Conservation (phyloP, 2,797 vertebrate genomes). For the Hippoglossus hippoglossus region DNA sequence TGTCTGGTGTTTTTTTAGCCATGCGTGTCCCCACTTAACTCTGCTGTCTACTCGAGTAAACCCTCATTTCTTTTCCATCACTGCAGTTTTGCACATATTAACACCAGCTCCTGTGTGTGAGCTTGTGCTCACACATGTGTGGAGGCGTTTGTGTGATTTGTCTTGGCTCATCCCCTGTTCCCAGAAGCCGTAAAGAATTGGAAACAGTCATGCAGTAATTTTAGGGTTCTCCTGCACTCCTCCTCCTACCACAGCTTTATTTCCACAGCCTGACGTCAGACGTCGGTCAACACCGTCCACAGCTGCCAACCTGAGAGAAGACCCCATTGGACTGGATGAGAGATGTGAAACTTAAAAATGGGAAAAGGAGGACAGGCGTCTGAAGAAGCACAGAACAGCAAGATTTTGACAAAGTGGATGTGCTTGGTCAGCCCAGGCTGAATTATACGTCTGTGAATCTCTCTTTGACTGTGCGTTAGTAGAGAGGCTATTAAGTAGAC, state of each 20-base stretch:
- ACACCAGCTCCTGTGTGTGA: conserved; percentile 7
- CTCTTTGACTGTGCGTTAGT: conserved; percentile 14
- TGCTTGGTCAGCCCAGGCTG: conserved; percentile 13
- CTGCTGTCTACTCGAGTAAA: conserved; percentile 21
- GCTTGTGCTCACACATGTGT: conserved; percentile 27
- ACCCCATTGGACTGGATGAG: not conserved
- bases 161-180: conserved; percentile 39
- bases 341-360: not conserved
- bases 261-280: conserved; percentile 69
- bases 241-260: conserved; percentile 63
- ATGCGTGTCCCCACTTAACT: conserved; percentile 30
- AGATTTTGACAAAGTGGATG: conserved; percentile 13
- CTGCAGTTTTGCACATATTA: conserved; percentile 30
- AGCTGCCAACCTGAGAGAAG: conserved; percentile 51
- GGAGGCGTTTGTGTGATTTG: conserved; percentile 44
- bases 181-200: conserved; percentile 66
- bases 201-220: conserved; percentile 62
- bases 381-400: conserved; percentile 5
- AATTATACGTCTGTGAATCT: conserved; percentile 11
- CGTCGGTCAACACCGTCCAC: conserved; percentile 32
- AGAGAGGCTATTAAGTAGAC: conserved; percentile 47
- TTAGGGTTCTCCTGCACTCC: conserved; percentile 52
- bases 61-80: conserved; percentile 24
- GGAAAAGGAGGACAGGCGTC: not conserved
- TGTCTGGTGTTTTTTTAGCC: conserved; percentile 36